Base-by-base conservation (phyloP, 2,888 invertebrate genomes). In the Stratiomys singularior region DNA sequence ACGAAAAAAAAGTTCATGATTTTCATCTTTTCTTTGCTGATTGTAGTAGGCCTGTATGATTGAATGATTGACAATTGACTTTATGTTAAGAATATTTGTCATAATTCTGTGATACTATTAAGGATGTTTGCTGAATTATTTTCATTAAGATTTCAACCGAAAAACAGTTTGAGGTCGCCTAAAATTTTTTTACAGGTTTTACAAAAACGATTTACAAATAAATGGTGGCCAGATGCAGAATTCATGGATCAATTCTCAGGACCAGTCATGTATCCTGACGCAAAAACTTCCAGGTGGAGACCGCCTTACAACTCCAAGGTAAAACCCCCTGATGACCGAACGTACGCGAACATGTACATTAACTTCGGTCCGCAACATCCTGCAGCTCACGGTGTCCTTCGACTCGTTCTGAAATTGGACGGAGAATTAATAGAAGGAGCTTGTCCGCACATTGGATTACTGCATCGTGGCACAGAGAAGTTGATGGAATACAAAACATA, bases 321-420 rank as follows among this genome's bases (percentile, higher is more conserved):
- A 3, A 84, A 82, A 4, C 89, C 89, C 0, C 88, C 88, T 0
- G 85, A 88, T 11, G 85, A 88, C 11, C 90, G 90, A 69, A 88
- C 88, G 66, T 87, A 94, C 27, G 89, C 89, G 81, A 93, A 93
- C 81, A 90, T 92, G 86, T 89, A 89, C 80, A 86, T 96, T 15
- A 97, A 97, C 85, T 96, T 96, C 86, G 96, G 96, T 0, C 96
- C 96, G 0, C 93, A 93, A 81, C 96, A 96, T 88, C 96, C 96
- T 1, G 95, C 96, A 1, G 96, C 96, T 56, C 96, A 97, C 84
- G 96, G 96, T 7, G 96, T 96, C 47, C 88, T 96, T 27, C 90
- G 96, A 71, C 88, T 96, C 69, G 91, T 97, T 9, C 85, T 95
- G 25, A 92, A 94, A 83, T 85, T 97, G 67, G 94, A 96, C 80